Conservation (phyloP, 2,888 invertebrate genomes). For the Acanthopleura granulata region DNA sequence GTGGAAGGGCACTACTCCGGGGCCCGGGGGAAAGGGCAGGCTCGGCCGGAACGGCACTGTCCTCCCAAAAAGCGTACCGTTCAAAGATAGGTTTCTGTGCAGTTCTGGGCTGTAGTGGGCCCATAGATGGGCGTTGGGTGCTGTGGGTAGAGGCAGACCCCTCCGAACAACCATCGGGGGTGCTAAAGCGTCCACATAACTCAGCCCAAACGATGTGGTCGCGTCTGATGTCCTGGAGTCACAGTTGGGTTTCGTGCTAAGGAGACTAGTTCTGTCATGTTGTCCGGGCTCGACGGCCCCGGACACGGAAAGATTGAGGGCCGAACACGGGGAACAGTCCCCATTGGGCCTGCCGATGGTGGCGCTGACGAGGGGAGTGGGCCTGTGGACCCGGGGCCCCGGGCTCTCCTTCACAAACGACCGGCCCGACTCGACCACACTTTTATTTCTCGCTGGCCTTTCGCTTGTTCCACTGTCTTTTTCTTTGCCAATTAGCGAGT, state of each 20-base stretch:
- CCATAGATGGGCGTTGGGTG: not conserved
- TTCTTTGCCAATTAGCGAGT: constrained; percentile 16
- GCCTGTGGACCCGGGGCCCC: not conserved
- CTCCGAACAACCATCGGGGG: not conserved
- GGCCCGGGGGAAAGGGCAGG: not conserved
- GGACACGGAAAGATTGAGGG: constrained; percentile 4
- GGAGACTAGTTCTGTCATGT: not conserved
- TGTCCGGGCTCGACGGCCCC: not conserved
- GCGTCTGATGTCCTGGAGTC: not conserved
- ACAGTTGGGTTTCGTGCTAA: not conserved
- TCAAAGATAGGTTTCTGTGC: constrained; percentile 1
- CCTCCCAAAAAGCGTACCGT: not conserved
- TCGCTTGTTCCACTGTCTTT: not conserved
- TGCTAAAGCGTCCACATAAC: not conserved
- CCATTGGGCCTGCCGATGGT: not conserved
- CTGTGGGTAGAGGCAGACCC: not conserved
- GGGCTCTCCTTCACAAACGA: not conserved
- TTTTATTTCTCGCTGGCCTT: not conserved
- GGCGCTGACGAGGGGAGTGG: constrained; percentile 7
- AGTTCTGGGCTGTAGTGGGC: not conserved
- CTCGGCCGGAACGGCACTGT: not conserved
- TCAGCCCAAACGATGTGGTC: not conserved
- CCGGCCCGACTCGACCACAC: not conserved
- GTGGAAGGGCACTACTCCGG: not conserved
- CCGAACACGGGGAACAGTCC: constrained; percentile 1